Base-by-base conservation (phyloP, 2,888 invertebrate genomes). In the Diadegma fenestrale region DNA sequence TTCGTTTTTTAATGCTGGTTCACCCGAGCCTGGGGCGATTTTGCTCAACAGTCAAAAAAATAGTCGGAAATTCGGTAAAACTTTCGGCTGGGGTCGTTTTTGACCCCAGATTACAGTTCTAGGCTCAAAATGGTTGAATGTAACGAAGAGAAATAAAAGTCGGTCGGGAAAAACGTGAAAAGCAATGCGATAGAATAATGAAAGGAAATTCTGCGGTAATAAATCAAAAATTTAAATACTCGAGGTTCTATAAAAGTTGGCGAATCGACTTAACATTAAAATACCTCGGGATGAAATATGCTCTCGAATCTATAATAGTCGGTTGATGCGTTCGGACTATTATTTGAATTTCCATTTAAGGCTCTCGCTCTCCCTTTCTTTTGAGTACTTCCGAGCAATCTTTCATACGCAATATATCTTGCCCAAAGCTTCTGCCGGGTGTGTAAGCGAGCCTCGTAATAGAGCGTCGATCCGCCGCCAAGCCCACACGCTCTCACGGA, bases 271-370 rank as follows among this genome's bases (percentile, higher is more conserved):
- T 22, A 22, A 26, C 19, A n/a, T 64, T 64, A 33, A 64, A 37
- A 64, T 41, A 41, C 37, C 41, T 19, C 12, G 12, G 4, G 4
- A 14, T 64, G 64, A 41, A 64, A 64, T 64, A 64, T 41, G 64
- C 37, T 64, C 8, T 64, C 8, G 76, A 41, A 76, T 69, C 76
- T 77, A 71, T 77, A 77, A 82, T 71, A 37, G 76, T 75, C 68
- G 73, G 73, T 81, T 76, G 81, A 81, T 82, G 64, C 76, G 51
- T 71, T 51, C 26, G 71, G 71, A 76, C 63, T 76, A 76, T 58
- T 58, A 58, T 69, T 68, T 64, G 77, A 82, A 77, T 82, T 82
- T 71, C 80, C 68, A 64, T 80, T 84, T 69, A 75, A 84, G 61
- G 64, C 22, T 58, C 54, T 22, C 54, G 54, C 26, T 26, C 26